Percentiles rank a stretch among this genome's conserved stretches.
These are phyloP conservation scores for Hoplostethus atlanticus DNA, from an alignment of 2,797 vertebrate species.

Conservation along the genomic window DNA sequence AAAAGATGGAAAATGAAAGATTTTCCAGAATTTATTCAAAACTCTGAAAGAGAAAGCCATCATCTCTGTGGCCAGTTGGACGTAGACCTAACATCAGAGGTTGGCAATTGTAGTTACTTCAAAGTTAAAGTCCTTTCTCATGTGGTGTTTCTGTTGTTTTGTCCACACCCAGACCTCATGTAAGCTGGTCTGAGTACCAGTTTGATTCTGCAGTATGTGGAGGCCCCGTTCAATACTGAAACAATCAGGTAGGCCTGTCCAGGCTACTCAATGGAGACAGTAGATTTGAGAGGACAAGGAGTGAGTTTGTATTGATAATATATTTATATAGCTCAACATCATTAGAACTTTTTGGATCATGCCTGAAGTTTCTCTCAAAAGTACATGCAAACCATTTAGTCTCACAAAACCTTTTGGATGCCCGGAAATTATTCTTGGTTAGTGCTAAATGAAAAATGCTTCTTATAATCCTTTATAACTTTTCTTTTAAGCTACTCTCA, in stretches of 20 bases:
- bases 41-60: neutral
- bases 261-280: neutral
- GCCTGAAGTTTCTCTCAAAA: neutral
- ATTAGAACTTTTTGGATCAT: neutral
- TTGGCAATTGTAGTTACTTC: slow-evolving; percentile 21
- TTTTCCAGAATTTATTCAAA: slow-evolving; percentile 34
- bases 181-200: slow-evolving; percentile 28
- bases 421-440: too few relatives aligned
- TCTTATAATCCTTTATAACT: too few relatives aligned
- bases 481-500: neutral
- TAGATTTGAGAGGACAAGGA: neutral
- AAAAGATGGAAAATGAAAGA: neutral
- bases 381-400: neutral
- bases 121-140: slow-evolving; percentile 32
- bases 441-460: too few relatives aligned
- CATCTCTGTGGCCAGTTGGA: slow-evolving; percentile 4
- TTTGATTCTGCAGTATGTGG: slow-evolving; percentile 45
- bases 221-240: slow-evolving; percentile 40
- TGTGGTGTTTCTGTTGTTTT: slow-evolving; percentile 40
- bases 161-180: slow-evolving; percentile 55
- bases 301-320: slow-evolving; percentile 6
- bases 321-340: slow-evolving; percentile 6
- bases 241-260: slow-evolving; percentile 15
- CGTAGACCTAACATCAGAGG: slow-evolving; percentile 25
- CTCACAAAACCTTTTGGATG: neutral